Base-by-base conservation (phyloP, 1,140 invertebrate genomes). In the Rhizoglyphus robini region DNA sequence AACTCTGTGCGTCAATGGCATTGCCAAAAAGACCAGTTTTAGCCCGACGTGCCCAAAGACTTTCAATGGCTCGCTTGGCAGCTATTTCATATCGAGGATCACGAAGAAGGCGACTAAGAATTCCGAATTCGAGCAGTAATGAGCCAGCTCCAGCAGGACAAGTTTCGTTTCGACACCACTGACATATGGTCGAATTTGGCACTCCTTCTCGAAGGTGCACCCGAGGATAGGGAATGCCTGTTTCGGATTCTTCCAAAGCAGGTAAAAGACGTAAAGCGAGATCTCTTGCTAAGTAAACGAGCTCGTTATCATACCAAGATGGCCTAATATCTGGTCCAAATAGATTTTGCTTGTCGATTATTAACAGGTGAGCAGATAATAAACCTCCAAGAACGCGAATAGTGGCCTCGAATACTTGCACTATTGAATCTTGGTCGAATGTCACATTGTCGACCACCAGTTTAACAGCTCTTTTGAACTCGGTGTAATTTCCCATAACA, bases 11-110 rank as follows among this genome's bases (percentile, higher is more conserved):
- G 72, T 86, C 77, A 49, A 83, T 80, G 3, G 82, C 77, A 75
- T 82, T 83, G 83, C 82, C 84, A 65, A 84, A 74, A 31, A 85
- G 72, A 5, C 84, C 84, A 25, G 84, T 86, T 71, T 81, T 79
- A 59, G 81, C 77, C 65, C 83, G 71, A 29, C 76, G 73, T 54
- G 76, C 73, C 83, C 83, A 86, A 8, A 86, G 25, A 29, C 8
- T 60, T 29, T 60, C 27, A 46, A 60, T 38, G 31, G 38, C 58
- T 20, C 38, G 32, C 27, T 60, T 46, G 11, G 58, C 58, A 34
- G 58, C 58, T 23, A 38, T 23, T 46, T 48, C 38, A 27, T 36
- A 49, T 31, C 47, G 41, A 15, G 82, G 68, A 73, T 85, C 83
- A 32, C 74, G 75, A 4, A 83, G 68, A n/a, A 86, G 73, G 15